Percentiles rank a stretch among this genome's conserved stretches.
Evolutionary conservation across 2,113 vertebrate genomes (phyloP).

Genomic region (Neofelis nebulosa): DNA sequence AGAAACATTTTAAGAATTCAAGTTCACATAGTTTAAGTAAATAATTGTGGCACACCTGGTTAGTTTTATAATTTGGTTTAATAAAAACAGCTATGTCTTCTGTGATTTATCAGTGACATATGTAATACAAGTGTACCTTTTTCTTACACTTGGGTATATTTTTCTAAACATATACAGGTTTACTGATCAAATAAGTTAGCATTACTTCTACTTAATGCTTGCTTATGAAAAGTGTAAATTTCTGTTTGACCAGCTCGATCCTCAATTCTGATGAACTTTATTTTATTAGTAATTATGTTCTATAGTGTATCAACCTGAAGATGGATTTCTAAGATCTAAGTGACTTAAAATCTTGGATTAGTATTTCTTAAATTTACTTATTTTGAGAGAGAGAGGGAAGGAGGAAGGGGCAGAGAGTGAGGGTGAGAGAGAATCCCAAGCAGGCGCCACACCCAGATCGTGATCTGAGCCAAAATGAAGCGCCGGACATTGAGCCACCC

Average conservation of each 20-base stretch:
- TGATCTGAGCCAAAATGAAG: too few species aligned
- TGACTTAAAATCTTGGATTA: conserved; percentile 33
- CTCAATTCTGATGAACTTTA: conserved; percentile 16
- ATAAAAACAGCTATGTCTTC: background rate
- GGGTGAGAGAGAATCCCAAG: too few species aligned
- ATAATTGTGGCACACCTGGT: conserved; percentile 58
- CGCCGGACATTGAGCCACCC: too few species aligned
- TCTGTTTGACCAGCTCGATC: conserved; percentile 3
- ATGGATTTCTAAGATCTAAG: background rate
- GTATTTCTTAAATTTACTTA: too few species aligned
- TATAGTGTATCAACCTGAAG: background rate
- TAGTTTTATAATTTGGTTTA: conserved; percentile 68
- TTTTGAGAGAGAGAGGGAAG: too few species aligned
- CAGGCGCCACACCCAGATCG: too few species aligned
- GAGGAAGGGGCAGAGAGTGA: too few species aligned
- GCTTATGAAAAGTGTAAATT: conserved; percentile 42
- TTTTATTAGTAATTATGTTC: conserved; percentile 1
- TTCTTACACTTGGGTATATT: conserved; percentile 1
- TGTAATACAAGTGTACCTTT: background rate
- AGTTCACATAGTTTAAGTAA: background rate
- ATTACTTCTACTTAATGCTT: conserved; percentile 20
- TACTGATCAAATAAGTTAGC: conserved; percentile 5
- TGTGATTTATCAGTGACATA: conserved; percentile 22
- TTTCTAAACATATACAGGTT: conserved; percentile 22
- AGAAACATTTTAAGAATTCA: conserved; percentile 48